Conservation (phyloP, 2,888 invertebrate species). For the Tipula lateralis region DNA sequence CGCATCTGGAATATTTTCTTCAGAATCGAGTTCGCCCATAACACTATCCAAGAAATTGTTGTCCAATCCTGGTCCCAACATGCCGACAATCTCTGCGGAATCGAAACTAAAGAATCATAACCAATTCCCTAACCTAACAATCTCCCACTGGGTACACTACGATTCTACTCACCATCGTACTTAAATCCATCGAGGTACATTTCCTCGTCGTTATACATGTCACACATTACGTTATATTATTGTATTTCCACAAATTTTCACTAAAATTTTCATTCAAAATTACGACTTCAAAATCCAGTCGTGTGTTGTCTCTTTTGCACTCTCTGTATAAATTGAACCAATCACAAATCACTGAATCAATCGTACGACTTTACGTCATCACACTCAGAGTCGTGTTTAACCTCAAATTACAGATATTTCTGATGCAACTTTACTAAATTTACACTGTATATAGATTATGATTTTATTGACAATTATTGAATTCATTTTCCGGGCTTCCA, state of each 20-base stretch:
- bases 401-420: background rate
- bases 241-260: background rate
- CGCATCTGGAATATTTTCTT: background rate
- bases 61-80: background rate
- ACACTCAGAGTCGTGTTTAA: background rate
- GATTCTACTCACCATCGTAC: constrained; percentile 2
- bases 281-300: background rate
- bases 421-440: constrained; percentile 20
- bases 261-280: background rate
- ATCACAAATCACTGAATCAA: background rate
- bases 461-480: background rate
- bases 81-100: background rate
- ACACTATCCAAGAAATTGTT: constrained; percentile 24
- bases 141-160: too few relatives aligned
- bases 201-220: background rate
- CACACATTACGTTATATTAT: background rate
- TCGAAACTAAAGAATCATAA: background rate
- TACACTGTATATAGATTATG: background rate
- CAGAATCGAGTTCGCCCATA: background rate
- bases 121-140: background rate
- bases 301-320: background rate
- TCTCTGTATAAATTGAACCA: background rate
- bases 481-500: background rate
- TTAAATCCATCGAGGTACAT: constrained; percentile 28
- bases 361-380: constrained; percentile 30